Conservation (phyloP, 2,888 invertebrate genomes). For the Campaea margaritaria region DNA sequence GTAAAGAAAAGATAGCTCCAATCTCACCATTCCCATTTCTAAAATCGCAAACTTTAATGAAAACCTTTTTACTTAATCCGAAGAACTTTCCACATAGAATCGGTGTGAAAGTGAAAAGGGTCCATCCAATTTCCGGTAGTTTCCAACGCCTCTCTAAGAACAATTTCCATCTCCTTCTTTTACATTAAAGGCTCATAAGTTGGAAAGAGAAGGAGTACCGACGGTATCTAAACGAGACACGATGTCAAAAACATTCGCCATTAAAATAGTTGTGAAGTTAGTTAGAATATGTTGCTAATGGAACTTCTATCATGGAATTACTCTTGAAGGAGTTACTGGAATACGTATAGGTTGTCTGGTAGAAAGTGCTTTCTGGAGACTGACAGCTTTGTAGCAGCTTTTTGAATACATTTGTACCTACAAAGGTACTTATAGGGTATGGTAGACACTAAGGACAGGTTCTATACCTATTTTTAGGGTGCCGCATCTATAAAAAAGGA, state of each 20-base stretch:
- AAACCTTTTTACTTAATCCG: conserved; percentile 26
- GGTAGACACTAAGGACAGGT: too few species aligned
- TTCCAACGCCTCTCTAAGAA: conserved; percentile 28
- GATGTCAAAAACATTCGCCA: conserved; percentile 60
- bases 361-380: too few species aligned
- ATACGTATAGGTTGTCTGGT: too few species aligned
- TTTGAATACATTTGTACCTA: too few species aligned
- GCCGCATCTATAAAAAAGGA: too few species aligned
- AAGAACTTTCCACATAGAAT: conserved; percentile 25
- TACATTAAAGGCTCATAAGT: not conserved
- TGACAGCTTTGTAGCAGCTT: too few species aligned
- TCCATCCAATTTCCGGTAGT: conserved; percentile 65
- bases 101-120: conserved; percentile 62
- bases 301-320: not conserved
- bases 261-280: conserved; percentile 60
- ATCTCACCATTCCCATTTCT: conserved; percentile 6
- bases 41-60: conserved; percentile 17
- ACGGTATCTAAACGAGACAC: conserved; percentile 41
- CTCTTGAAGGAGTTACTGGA: too few species aligned
- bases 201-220: conserved; percentile 16
- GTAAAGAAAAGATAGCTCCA: not conserved
- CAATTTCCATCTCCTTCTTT: conserved; percentile 25
- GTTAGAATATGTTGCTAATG: conserved; percentile 33
- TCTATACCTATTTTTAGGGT: too few species aligned
- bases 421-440: too few species aligned